Percentiles rank a stretch among this genome's conserved stretches.
Evolutionary conservation across 2,888 invertebrate genomes (phyloP).

Genomic region (Nomada fucata): DNA sequence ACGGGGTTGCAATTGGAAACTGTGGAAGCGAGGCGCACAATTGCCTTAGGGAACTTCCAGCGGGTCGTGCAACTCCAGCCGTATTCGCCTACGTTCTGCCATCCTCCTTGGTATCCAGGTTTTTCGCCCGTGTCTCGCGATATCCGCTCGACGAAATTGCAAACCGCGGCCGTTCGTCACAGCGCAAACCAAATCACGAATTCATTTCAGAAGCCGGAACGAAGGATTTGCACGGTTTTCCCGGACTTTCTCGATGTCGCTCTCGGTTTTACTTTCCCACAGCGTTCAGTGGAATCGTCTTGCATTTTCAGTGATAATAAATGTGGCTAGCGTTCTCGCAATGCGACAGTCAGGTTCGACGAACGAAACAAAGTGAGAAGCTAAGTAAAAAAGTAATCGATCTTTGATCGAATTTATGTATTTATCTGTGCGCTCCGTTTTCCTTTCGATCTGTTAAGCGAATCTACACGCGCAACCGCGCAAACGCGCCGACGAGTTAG

Average conservation of each 20-base stretch:
- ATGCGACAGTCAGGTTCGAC: no score
- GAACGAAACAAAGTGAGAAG: neutral
- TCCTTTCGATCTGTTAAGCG: conserved; percentile 25
- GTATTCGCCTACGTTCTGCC: conserved; percentile 24
- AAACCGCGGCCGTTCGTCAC: conserved; percentile 28
- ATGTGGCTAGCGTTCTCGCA: no score
- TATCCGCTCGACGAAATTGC: conserved; percentile 56
- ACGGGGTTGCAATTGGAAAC: conserved; percentile 27
- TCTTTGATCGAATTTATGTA: neutral
- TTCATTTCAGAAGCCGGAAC: conserved; percentile 4
- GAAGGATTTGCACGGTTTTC: neutral
- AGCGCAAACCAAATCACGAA: conserved; percentile 50
- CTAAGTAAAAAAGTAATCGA: no score
- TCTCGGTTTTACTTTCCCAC: no score
- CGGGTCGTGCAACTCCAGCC: conserved; percentile 60
- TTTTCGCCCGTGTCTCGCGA: conserved; percentile 11
- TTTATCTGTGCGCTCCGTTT: neutral
- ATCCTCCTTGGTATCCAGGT: neutral
- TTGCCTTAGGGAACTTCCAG: conserved; percentile 53
- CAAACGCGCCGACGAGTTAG: neutral
- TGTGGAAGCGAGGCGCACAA: conserved; percentile 43
- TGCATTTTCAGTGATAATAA: no score
- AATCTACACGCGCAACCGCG: conserved; percentile 9
- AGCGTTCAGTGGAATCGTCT: no score
- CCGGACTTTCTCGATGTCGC: no score